Evolutionary conservation across 30 jellyfish, hydroid and myxozoan species (phyloP), one percentile per base, ranked within the genome.

Genomic region (Sanderia malayensis): DNA sequence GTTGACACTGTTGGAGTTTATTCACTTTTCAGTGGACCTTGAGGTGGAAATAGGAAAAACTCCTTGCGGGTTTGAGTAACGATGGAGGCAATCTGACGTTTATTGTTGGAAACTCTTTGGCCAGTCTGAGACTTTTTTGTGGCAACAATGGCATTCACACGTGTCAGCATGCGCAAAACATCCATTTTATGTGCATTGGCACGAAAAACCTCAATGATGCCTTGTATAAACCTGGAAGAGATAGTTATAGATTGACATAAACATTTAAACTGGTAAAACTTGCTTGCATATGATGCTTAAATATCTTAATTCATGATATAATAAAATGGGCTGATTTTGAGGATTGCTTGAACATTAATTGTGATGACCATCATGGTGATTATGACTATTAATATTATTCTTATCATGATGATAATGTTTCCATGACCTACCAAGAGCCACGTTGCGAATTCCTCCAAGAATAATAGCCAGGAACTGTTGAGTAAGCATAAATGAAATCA

Each of bases 391-490:
- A n/a, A n/a, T n/a, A n/a, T n/a, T n/a, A n/a, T n/a, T n/a, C n/a
- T n/a, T n/a, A n/a, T n/a, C n/a, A n/a, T n/a, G n/a, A n/a, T n/a
- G n/a, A n/a, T n/a, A n/a, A n/a, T n/a, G n/a, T n/a, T n/a, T n/a
- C n/a, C n/a, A n/a, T 19, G 2, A 67, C 92, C 53, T 37, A 84
- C 98, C 98, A 92, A 28, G 98, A 92, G 24, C 98, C 98, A 27
- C 78, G 70, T 31, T 74, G 84, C 24, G 98, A 92, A 62, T 92
- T 92, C 66, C 98, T 80, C 98, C 98, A 92, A 1, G 98, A 92
- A 61, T 85, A 92, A 70, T 83, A 92, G 17, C 98, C 98, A 2
- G 98, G 98, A 9, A 92, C 98, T n/a, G 98, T 92, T 25, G 98
- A 92, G 46, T 92, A 92, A 2, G 96, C 98, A 74, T 81, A 92